phyloP scores from a whole-genome alignment of 1,140 invertebrate genomes.

The Lepidurus arcticus region DNA sequence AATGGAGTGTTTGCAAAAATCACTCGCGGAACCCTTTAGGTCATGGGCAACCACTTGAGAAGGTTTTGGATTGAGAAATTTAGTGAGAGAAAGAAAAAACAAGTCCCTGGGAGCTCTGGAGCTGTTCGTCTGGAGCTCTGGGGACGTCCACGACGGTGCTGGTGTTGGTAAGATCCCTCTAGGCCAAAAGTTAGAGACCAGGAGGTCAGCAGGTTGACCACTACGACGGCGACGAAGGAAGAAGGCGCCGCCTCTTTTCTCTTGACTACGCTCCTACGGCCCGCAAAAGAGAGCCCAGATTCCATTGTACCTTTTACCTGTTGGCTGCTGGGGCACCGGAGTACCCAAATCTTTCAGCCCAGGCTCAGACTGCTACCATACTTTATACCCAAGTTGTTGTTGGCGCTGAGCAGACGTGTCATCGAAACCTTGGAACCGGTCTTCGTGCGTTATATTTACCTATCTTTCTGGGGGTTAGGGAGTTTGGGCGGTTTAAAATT shows the following conservation, averaged over 20 bases:
- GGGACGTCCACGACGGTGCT: not conserved
- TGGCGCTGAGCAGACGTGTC: not conserved
- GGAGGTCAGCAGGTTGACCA: conserved; percentile 20
- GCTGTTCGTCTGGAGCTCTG: not conserved
- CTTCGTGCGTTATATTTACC: not conserved
- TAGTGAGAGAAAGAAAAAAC: not conserved
- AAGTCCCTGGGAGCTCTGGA: not conserved
- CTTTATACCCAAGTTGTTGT: not conserved
- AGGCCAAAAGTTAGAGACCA: not conserved
- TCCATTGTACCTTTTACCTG: conserved; percentile 4
- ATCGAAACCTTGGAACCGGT: not conserved
- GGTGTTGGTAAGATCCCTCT: not conserved
- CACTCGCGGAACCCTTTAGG: too few relatives aligned
- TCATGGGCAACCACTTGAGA: too few relatives aligned
- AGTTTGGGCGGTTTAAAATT: not conserved
- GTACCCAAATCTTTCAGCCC: not conserved
- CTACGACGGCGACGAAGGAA: not conserved
- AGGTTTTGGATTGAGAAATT: too few relatives aligned
- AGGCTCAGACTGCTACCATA: not conserved
- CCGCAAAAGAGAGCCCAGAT: not conserved
- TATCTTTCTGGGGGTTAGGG: not conserved
- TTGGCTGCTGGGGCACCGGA: not conserved
- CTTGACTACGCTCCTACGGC: not conserved
- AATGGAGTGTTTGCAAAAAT: too few relatives aligned
- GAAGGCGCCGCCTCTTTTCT: not conserved